These are phyloP conservation scores for Ptilonorhynchus violaceus DNA, from an alignment of 2,113 vertebrate species.

Conservation along the genomic window DNA sequence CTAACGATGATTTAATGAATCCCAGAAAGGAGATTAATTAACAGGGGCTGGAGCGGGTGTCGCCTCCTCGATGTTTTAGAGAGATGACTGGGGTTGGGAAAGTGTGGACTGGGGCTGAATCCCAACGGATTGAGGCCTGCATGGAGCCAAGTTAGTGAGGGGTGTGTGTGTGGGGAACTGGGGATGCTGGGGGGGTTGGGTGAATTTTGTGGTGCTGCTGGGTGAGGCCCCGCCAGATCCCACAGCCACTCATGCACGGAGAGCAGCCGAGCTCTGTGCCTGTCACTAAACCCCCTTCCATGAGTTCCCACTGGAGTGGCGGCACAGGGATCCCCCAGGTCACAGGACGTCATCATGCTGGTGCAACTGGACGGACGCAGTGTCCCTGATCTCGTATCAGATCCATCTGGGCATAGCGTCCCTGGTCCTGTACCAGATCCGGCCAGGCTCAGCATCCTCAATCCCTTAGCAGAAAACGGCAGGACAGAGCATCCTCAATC, in stretches of 20 bases:
- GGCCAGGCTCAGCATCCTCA: background rate
- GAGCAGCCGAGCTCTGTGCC: background rate
- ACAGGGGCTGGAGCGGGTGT: background rate
- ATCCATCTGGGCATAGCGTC: background rate
- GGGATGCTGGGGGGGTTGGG: background rate
- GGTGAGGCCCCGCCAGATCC: background rate
- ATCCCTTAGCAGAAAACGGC: rapidly evolving
- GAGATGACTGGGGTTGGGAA: background rate
- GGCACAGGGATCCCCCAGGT: background rate
- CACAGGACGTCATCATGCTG: rapidly evolving
- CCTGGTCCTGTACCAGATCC: background rate
- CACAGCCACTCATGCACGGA: rapidly evolving
- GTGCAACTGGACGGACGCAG: background rate
- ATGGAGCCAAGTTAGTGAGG: background rate
- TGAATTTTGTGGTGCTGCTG: background rate
- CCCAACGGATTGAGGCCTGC: rapidly evolving
- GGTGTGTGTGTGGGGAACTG: rapidly evolving
- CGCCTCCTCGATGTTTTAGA: background rate
- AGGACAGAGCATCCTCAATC: background rate
- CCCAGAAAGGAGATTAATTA: background rate
- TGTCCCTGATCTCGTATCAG: rapidly evolving
- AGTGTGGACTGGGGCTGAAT: background rate
- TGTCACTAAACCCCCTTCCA: background rate
- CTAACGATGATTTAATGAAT: background rate
- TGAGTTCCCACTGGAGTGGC: rapidly evolving